Base-by-base conservation (phyloP, 2,888 invertebrate species). In the Ligdia adustata region DNA sequence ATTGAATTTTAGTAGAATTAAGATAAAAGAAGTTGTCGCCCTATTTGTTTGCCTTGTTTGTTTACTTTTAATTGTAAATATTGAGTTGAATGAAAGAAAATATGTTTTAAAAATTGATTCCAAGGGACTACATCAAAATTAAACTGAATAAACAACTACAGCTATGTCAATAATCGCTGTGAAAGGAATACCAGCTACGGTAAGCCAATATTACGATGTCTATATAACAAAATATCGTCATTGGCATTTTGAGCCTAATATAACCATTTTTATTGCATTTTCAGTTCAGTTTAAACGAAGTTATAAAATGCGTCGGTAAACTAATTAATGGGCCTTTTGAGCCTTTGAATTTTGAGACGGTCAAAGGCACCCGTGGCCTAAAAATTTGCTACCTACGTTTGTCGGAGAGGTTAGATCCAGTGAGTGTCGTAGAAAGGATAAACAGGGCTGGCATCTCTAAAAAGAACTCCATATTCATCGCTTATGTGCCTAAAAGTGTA, bases 301-400 rank as follows among this genome's bases (percentile, higher is more conserved):
- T 71, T 1, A 39, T 66, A 0, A 69, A 65, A 33, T 2, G 43
- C 3, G 4, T 79, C 1, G 59, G 54, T 9, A 68, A 59, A 26
- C 12, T 43, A 1, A 66, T 82, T 1, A 55, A 33, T 0, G 79
- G 76, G 0, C 55, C 64, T 1, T 82, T 74, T 27, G 75, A 79
- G 39, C 64, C 68, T 0, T 35, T 83, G 1, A 74, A 72, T 42
- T 76, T 78, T 24, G 14, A 24, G 1, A 1, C 11, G 0, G 1
- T 3, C 0, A 51, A 34, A 12, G 26, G 18, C 0, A n/a, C n/a
- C n/a, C n/a, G n/a, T n/a, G 24, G 22, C 0, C 1, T 12, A 0
- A 64, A 74, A 44, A 66, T 43, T 1, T 72, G 70, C 4, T 83
- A 74, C 37, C 1, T 84, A n/a, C 58, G 70, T 0, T 43, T 83